Percentiles rank a stretch among this genome's conserved stretches.
Conservation (phyloP, 2,888 invertebrate species). For the Linyphia triangularis region DNA sequence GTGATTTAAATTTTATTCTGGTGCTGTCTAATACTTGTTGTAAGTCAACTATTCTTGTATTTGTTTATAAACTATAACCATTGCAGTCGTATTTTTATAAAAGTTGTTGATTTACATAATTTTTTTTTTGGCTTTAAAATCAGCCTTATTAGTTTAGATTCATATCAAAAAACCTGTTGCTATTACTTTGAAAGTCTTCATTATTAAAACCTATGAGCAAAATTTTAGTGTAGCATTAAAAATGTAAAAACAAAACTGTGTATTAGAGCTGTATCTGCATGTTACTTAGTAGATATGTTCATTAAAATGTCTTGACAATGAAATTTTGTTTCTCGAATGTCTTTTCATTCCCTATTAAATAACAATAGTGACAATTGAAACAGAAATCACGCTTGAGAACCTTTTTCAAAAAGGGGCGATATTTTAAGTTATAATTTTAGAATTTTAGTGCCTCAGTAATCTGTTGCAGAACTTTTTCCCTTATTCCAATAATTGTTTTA, state of each 20-base stretch:
- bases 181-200: conserved; percentile 28
- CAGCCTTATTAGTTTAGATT: conserved; percentile 64
- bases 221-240: conserved; percentile 32
- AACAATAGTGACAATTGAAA: too few relatives aligned
- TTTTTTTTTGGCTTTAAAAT: conserved; percentile 40
- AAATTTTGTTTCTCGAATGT: too few relatives aligned
- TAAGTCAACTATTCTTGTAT: conserved; percentile 12
- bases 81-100: conserved; percentile 44
- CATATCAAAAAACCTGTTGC: conserved; percentile 52
- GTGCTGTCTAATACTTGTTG: conserved; percentile 50
- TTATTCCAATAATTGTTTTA: too few relatives aligned
- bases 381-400: too few relatives aligned
- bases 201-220: conserved; percentile 27
- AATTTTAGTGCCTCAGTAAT: too few relatives aligned
- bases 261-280: conserved; percentile 42
- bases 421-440: too few relatives aligned
- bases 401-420: too few relatives aligned
- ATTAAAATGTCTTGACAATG: conserved; percentile 33
- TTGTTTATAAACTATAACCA: conserved; percentile 9
- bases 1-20: conserved; percentile 61
- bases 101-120: conserved; percentile 34
- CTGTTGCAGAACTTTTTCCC: too few relatives aligned
- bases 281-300: conserved; percentile 51
- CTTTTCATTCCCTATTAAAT: too few relatives aligned
- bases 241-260: conserved; percentile 10